Conservation (phyloP, 2,888 invertebrate species). For the Drosophila tripunctata region DNA sequence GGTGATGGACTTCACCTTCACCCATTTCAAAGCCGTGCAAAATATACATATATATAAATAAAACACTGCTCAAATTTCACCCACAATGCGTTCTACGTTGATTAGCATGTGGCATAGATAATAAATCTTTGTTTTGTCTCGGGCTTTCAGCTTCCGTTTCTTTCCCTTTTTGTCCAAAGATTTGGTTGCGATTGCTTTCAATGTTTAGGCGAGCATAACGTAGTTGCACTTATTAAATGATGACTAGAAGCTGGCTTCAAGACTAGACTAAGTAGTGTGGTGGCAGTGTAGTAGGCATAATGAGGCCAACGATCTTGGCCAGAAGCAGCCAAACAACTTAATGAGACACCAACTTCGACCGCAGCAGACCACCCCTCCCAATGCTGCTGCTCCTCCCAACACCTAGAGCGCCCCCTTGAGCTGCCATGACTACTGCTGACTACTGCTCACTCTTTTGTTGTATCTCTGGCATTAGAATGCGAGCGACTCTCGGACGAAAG, state of each 20-base stretch:
- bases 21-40: conserved; percentile 53
- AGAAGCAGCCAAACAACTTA: conserved; percentile 68
- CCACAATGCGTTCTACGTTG: conserved; percentile 57
- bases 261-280: conserved; percentile 18
- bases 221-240: conserved; percentile 57
- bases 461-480: conserved; percentile 63
- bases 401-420: background rate
- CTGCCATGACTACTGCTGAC: background rate
- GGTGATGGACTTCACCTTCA: conserved; percentile 69
- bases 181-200: conserved; percentile 38
- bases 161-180: conserved; percentile 60
- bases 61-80: conserved; percentile 38
- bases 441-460: conserved; percentile 35
- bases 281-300: conserved; percentile 40
- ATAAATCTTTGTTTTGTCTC: conserved; percentile 41
- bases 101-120: conserved; percentile 77
- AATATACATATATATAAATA: background rate
- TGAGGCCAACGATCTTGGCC: conserved; percentile 74
- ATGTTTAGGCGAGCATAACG: conserved; percentile 73
- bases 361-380: background rate
- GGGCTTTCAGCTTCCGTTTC: conserved; percentile 46
- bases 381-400: background rate
- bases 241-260: conserved; percentile 31
- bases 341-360: conserved; percentile 53
- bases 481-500: conserved; percentile 70